A percentile compares a stretch with the other conserved stretches of the same genome.
phyloP scores from a whole-genome alignment of 2,113 vertebrate species.

The Hiodon tergisus region DNA sequence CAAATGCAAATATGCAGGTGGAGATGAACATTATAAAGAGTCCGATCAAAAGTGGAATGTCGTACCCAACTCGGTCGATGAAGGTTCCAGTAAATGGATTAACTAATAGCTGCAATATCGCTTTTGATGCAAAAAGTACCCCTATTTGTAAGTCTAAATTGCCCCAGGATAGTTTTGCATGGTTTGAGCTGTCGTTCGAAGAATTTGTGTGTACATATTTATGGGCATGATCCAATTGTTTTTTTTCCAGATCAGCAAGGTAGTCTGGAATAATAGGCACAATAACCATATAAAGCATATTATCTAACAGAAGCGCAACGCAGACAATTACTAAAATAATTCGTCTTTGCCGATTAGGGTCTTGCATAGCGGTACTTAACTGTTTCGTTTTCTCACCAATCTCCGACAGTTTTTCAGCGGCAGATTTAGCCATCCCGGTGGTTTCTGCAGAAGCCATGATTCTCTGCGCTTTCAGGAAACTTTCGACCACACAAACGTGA shows the following conservation, averaged over 20 bases:
- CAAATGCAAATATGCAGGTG: conserved; percentile 84
- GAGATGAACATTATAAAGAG: conserved; percentile 85
- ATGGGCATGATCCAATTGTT: conserved; percentile 54
- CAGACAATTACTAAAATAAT: conserved; percentile 86
- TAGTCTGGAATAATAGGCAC: conserved; percentile 94
- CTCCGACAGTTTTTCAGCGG: conserved; percentile 74
- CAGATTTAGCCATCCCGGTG: conserved; percentile 64
- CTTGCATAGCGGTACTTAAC: conserved; percentile 71
- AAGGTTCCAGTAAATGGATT: conserved; percentile 90
- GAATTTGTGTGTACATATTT: conserved; percentile 37
- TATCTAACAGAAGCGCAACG: conserved; percentile 91
- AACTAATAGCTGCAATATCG: conserved; percentile 89
- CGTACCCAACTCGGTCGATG: conserved; percentile 92
- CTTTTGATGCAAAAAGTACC: conserved; percentile 91
- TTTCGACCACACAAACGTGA: conserved; percentile 23
- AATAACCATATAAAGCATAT: conserved; percentile 98
- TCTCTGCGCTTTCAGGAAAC: conserved; percentile 25
- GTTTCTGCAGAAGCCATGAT: conserved; percentile 56
- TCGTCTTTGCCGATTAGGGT: conserved; percentile 75
- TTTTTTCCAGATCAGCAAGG: conserved; percentile 65
- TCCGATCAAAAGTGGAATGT: conserved; percentile 86
- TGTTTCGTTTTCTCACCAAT: conserved; percentile 74
- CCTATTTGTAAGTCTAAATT: conserved; percentile 89
- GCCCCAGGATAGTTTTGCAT: conserved; percentile 49
- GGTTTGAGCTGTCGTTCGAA: conserved; percentile 51